Base-by-base conservation (phyloP, 1,140 invertebrate species). In the Cylas formicarius region DNA sequence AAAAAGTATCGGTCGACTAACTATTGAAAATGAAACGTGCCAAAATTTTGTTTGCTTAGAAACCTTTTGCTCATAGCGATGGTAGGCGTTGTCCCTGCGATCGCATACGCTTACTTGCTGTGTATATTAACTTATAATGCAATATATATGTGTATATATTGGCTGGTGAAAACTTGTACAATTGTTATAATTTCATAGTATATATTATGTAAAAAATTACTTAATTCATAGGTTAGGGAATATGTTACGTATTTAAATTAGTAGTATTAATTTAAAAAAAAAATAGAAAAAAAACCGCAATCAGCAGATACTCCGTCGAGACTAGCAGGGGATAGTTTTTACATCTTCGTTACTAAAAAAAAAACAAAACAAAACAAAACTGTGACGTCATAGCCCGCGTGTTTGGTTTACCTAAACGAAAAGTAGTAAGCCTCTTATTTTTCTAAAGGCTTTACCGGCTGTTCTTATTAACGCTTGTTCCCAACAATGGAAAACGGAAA, bases 151-250 rank as follows among this genome's bases (percentile, higher is more conserved):
- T 60, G 56, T 61, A 54, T 61, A 61, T 62, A 63, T 61, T 48
- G 58, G 60, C 60, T 61, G 57, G 59, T 48, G 46, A 48, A 44
- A 40, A 59, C 56, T 50, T 62, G 61, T 63, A 63, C 61, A 63
- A 62, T 60, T 63, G 61, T 63, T 63, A 63, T 63, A 48, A 62
- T 63, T 63, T 63, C 60, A 63, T 63, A 63, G 61, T 60, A 63
- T 63, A 63, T 63, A 57, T 55, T 53, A 57, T 42, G 40, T 44
- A 39, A 44, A 50, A n/a, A 50, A 50, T 23, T 50, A 50, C 44
- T 53, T 50, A 41, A 40, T 48, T 49, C 20, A 26, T 54, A 44
- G 48, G 23, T 43, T 58, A 55, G 53, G 44, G 49, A 57, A 55
- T 55, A 45, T 52, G 56, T 57, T 58, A 55, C 48, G 39, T 52